Percentiles rank a stretch among this genome's conserved stretches.
Conservation (phyloP, 1,140 invertebrate species). For the Hesperophylax magnus region DNA sequence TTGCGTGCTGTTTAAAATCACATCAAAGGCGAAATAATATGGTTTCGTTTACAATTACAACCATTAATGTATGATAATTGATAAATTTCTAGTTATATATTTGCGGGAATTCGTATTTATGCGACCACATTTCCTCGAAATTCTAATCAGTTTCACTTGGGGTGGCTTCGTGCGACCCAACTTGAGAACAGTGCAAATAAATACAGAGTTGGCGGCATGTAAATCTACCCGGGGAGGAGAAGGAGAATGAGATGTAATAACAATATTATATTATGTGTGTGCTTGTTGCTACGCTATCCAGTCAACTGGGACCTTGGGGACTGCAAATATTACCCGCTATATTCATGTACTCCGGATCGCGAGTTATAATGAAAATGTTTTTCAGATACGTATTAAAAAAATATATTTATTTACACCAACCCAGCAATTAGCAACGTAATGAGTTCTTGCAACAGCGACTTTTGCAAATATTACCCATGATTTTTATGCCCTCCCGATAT, state of each 20-base stretch:
- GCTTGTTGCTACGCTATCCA: constrained; percentile 40
- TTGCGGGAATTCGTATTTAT: constrained; percentile 40
- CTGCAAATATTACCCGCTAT: constrained; percentile 28
- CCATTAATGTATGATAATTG: constrained; percentile 47
- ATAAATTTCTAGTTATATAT: constrained; percentile 46
- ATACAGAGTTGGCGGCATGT: constrained; percentile 39
- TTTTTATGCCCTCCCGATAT: no score
- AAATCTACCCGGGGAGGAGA: constrained; percentile 34
- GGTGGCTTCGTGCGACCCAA: constrained; percentile 5
- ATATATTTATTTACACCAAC: no score
- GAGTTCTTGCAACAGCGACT: no score
- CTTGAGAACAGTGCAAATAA: constrained; percentile 34
- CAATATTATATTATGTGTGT: not conserved
- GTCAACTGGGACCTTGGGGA: constrained; percentile 27
- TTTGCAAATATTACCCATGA: no score
- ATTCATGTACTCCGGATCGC: constrained; percentile 1
- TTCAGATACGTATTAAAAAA: no score
- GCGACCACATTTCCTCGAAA: constrained; percentile 42
- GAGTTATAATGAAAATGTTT: not conserved
- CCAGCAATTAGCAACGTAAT: no score
- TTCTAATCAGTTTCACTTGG: constrained; percentile 38
- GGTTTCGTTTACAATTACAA: constrained; percentile 49
- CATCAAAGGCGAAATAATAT: constrained; percentile 35
- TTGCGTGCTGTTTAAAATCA: constrained; percentile 32
- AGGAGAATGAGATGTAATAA: not conserved